Conservation (phyloP, 1,140 invertebrate species). For the Chrysopa pallens region DNA sequence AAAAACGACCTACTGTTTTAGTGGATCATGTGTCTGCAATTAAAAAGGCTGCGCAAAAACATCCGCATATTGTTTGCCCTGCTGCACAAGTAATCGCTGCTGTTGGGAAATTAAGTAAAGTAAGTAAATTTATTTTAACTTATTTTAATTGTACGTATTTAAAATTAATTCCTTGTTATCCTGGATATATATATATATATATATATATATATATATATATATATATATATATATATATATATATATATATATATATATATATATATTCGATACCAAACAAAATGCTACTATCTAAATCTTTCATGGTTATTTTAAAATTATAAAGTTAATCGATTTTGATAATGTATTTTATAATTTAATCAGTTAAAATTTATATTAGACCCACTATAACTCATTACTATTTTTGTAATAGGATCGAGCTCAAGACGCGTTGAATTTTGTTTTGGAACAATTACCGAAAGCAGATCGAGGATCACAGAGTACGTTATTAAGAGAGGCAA, state of each 20-base stretch:
- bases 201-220: no score
- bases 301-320: no score
- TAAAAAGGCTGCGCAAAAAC: constrained; percentile 42
- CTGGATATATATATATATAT: no score
- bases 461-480: constrained; percentile 50
- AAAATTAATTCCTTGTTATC: no score
- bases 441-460: constrained; percentile 49
- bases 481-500: constrained; percentile 54
- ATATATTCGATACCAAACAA: no score
- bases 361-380: no score
- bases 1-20: constrained; percentile 42
- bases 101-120: constrained; percentile 41
- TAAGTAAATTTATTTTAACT: constrained; percentile 11
- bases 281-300: no score
- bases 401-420: constrained; percentile 37
- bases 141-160: not conserved
- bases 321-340: no score
- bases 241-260: no score
- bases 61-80: constrained; percentile 43
- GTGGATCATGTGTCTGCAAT: constrained; percentile 47
- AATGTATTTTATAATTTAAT: no score
- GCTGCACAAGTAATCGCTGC: constrained; percentile 45
- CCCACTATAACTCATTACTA: no score
- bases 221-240: no score
- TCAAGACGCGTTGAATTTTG: constrained; percentile 60